Evolutionary conservation across 37 sponge, comb jelly and placozoan species (phyloP).

Genomic region (Beroe forskalii): DNA sequence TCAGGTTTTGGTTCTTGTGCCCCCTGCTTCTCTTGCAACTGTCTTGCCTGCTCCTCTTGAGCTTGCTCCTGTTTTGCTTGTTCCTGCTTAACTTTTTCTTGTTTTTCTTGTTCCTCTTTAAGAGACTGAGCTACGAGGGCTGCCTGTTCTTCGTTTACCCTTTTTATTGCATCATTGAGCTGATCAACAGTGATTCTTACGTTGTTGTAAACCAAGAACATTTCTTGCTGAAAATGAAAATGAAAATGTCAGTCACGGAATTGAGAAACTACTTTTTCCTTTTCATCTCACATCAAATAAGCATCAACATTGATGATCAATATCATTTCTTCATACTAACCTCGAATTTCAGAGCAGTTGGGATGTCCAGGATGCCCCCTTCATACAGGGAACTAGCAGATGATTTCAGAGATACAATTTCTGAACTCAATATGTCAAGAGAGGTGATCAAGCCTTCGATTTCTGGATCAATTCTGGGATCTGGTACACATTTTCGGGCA

Average conservation of each 20-base stretch:
- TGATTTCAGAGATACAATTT: not conserved
- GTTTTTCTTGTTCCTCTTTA: not conserved
- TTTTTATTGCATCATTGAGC: constrained; percentile 4
- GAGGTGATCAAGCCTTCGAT: not conserved
- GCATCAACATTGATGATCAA: too few relatives aligned
- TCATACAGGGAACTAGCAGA: not conserved
- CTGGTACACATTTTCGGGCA: constrained; percentile 42
- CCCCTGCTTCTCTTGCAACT: not conserved
- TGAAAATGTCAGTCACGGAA: too few relatives aligned
- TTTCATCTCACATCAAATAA: too few relatives aligned
- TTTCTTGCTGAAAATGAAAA: constrained; percentile 50
- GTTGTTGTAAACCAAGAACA: not conserved
- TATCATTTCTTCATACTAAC: not conserved
- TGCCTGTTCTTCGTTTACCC: constrained; percentile 45
- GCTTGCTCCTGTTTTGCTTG: not conserved
- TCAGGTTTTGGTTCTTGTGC: not conserved
- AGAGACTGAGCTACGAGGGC: not conserved
- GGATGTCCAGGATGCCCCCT: not conserved
- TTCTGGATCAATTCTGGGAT: constrained; percentile 19
- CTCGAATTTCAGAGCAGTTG: not conserved
- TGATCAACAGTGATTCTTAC: not conserved
- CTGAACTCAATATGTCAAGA: not conserved
- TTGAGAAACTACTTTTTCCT: too few relatives aligned
- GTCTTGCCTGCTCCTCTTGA: not conserved
- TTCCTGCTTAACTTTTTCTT: constrained; percentile 3